phyloP scores from a whole-genome alignment of 2,797 vertebrate genomes.

The Todus mexicanus region DNA sequence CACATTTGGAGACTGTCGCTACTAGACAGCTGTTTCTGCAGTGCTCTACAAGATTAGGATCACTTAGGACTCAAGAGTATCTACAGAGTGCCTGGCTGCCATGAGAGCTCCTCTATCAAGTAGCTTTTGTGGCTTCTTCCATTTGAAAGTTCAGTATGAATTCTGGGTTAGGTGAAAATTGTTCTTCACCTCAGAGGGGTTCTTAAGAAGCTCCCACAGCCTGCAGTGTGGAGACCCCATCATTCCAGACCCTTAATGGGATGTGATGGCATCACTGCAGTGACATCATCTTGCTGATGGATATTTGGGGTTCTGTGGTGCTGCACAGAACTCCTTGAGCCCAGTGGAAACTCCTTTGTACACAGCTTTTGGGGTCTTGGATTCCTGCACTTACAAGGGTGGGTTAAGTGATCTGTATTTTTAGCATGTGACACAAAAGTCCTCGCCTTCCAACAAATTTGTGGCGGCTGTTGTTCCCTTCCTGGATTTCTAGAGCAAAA shows the following conservation, averaged over 20 bases:
- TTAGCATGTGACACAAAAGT: not conserved
- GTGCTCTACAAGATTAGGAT: not conserved
- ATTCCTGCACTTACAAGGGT: not conserved
- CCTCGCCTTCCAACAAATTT: not conserved
- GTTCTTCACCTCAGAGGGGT: not conserved
- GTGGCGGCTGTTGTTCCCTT: not conserved
- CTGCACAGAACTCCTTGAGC: not conserved
- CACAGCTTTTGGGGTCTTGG: not conserved
- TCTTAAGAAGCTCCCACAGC: not conserved
- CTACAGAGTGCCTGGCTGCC: not conserved
- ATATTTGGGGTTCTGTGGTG: not conserved
- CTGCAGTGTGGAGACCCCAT: not conserved
- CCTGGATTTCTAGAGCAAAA: not conserved
- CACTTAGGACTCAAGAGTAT: not conserved
- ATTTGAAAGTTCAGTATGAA: not conserved
- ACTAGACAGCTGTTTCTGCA: not conserved
- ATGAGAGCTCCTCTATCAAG: not conserved
- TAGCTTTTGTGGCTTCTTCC: not conserved
- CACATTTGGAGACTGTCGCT: not conserved
- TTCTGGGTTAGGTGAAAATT: not conserved
- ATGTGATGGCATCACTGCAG: not conserved
- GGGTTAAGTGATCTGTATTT: not conserved
- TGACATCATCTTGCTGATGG: not conserved
- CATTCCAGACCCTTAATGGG: accelerated
- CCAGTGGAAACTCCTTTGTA: not conserved